A percentile compares a stretch with the other conserved stretches of the same genome.
phyloP scores from a whole-genome alignment of 1,140 invertebrate genomes.

The Drosophila funebris region DNA sequence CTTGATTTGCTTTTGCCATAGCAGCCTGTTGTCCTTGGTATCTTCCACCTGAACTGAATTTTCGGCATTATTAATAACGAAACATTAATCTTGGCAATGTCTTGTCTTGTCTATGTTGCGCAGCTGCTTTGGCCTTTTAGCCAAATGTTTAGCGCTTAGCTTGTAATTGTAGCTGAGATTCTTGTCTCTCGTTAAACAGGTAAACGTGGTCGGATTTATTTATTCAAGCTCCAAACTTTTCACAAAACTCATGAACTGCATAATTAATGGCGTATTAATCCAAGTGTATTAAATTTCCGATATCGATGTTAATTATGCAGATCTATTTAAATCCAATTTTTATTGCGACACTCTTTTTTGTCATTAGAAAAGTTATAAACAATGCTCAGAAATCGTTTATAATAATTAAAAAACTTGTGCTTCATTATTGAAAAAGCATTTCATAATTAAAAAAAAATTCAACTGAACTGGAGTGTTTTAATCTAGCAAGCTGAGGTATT shows the following conservation, averaged over 20 bases:
- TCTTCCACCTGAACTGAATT: slow-evolving; percentile 50
- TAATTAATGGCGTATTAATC: slow-evolving; percentile 36
- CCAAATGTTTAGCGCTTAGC: slow-evolving; percentile 61
- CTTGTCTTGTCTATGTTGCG: slow-evolving; percentile 26
- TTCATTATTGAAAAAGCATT: no score
- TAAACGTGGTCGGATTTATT: slow-evolving; percentile 27
- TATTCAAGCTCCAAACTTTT: neutral
- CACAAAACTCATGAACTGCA: slow-evolving; percentile 38
- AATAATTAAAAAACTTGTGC: no score
- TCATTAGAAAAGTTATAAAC: neutral
- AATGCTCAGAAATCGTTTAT: neutral
- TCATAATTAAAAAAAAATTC: no score
- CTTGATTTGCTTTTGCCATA: slow-evolving; percentile 54
- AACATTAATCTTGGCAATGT: slow-evolving; percentile 58
- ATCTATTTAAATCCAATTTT: neutral
- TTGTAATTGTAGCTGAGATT: slow-evolving; percentile 62
- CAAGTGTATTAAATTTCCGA: slow-evolving; percentile 7
- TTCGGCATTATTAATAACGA: slow-evolving; percentile 64
- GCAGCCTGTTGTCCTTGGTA: slow-evolving; percentile 10
- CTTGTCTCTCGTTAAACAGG: slow-evolving; percentile 27
- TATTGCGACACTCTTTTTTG: neutral
- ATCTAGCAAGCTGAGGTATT: no score
- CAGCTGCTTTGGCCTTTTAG: slow-evolving; percentile 48
- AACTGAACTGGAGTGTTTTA: no score
- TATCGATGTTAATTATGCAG: slow-evolving; percentile 11